Percentiles rank a stretch among this genome's conserved stretches.
These are phyloP conservation scores for Pseudomyrmex concolor DNA, from an alignment of 1,140 invertebrate genomes.

Conservation along the genomic window DNA sequence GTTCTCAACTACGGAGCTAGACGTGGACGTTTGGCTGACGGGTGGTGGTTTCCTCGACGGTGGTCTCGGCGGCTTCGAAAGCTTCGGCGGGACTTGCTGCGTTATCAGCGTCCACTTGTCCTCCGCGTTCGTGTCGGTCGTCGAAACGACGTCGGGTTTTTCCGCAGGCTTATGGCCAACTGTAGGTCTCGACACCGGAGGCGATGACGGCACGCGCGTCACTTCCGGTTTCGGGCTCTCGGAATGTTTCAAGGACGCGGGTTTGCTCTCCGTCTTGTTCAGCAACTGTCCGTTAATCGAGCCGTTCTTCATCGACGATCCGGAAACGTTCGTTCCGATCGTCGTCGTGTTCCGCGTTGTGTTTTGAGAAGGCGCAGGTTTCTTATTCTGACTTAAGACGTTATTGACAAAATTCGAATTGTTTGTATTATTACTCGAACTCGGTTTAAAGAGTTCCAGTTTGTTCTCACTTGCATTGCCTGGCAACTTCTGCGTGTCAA, in stretches of 20 bases:
- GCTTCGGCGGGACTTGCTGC: constrained; percentile 73
- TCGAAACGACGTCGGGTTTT: constrained; percentile 9
- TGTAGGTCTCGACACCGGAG: neutral
- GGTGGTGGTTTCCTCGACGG: constrained; percentile 26
- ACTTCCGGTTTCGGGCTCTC: constrained; percentile 22
- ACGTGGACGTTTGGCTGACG: neutral
- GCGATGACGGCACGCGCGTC: neutral
- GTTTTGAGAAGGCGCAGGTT: neutral
- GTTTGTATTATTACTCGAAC: neutral
- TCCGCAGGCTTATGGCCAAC: constrained; percentile 10
- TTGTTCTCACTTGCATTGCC: neutral
- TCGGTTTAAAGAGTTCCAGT: neutral
- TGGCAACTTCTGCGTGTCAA: neutral
- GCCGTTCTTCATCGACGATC: neutral
- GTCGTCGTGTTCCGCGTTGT: neutral
- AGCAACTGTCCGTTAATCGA: neutral
- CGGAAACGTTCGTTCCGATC: neutral
- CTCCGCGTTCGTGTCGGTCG: constrained; percentile 29
- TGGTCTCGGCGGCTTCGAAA: constrained; percentile 64
- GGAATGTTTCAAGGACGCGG: constrained; percentile 31
- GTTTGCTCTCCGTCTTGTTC: constrained; percentile 24
- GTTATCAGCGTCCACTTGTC: constrained; percentile 80
- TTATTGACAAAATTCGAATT: neutral
- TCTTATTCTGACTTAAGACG: constrained; percentile 2
- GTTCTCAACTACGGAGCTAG: neutral